Percentiles rank a stretch among this genome's conserved stretches.
Evolutionary conservation across 2,113 vertebrate genomes (phyloP).

Genomic region (Callaeas wilsoni): DNA sequence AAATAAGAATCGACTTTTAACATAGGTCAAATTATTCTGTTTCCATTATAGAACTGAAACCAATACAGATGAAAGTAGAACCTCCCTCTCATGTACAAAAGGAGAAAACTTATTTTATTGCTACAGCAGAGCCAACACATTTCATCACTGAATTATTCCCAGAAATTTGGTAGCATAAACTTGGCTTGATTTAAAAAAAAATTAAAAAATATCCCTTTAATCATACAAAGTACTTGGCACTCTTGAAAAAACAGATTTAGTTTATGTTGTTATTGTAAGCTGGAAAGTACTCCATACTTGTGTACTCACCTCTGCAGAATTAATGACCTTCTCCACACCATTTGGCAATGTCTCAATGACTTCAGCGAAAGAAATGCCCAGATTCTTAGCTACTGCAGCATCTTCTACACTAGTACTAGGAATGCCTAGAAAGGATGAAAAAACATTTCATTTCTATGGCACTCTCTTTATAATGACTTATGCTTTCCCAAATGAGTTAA

Average conservation of each 20-base stretch:
- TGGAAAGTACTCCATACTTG: neutral
- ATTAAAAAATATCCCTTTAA: neutral
- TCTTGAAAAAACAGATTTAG: neutral
- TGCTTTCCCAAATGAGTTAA: neutral
- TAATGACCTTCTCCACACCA: slow-evolving; percentile 78
- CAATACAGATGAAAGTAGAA: neutral
- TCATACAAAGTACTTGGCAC: neutral
- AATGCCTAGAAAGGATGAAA: slow-evolving; percentile 71
- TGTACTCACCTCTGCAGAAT: slow-evolving; percentile 84
- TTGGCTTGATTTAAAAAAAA: neutral
- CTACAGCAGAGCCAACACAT: neutral
- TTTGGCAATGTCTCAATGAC: slow-evolving; percentile 77
- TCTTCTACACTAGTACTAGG: slow-evolving; percentile 83
- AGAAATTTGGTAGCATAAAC: neutral
- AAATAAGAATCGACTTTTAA: neutral
- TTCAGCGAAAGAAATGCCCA: slow-evolving; percentile 77
- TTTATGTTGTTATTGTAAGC: neutral
- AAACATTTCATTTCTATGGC: neutral
- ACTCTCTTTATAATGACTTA: neutral
- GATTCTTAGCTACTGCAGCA: slow-evolving; percentile 70
- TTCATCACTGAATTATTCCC: neutral
- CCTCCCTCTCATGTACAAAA: neutral
- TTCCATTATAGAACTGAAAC: neutral
- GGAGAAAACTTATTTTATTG: neutral
- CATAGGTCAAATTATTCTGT: neutral